Evolutionary conservation across 2,888 invertebrate species (phyloP).

Genomic region (Parthenolecanium corni): DNA sequence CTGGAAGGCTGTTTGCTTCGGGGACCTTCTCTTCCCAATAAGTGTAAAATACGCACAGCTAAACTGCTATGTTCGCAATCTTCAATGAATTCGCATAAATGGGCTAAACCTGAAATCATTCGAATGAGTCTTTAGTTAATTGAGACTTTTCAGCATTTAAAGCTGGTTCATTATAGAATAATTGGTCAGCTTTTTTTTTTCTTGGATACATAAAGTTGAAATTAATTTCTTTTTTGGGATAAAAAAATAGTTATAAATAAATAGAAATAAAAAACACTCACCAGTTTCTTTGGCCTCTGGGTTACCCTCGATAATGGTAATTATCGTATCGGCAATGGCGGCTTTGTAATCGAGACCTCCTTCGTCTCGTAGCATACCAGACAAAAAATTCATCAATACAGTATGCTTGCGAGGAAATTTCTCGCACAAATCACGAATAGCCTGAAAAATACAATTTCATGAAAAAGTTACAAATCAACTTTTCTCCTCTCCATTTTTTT

Average conservation of each 20-base stretch:
- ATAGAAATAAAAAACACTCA: too few relatives aligned
- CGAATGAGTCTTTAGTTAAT: too few relatives aligned
- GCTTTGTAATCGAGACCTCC: conserved; percentile 95
- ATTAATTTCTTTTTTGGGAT: too few relatives aligned
- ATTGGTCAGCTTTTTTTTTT: too few relatives aligned
- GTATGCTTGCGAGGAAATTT: conserved; percentile 97
- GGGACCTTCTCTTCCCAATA: conserved; percentile 94
- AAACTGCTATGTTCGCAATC: conserved; percentile 97
- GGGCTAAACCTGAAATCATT: conserved; percentile 54
- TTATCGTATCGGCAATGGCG: conserved; percentile 95
- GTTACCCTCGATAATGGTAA: conserved; percentile 94
- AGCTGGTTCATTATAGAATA: too few relatives aligned
- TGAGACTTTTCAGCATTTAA: background rate
- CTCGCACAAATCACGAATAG: conserved; percentile 63
- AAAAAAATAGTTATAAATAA: too few relatives aligned
- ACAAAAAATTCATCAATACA: conserved; percentile 89
- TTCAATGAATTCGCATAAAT: conserved; percentile 98
- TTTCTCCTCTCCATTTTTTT: too few relatives aligned
- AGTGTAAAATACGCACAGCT: conserved; percentile 88
- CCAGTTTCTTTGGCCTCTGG: conserved; percentile 95
- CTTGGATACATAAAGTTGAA: too few relatives aligned
- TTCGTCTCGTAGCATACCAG: conserved; percentile 93
- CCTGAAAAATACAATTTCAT: conserved; percentile 35
- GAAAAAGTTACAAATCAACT: too few relatives aligned
- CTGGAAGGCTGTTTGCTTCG: conserved; percentile 83